These are phyloP conservation scores for Tinea pellionella DNA, from an alignment of 2,888 invertebrate species.

Conservation along the genomic window DNA sequence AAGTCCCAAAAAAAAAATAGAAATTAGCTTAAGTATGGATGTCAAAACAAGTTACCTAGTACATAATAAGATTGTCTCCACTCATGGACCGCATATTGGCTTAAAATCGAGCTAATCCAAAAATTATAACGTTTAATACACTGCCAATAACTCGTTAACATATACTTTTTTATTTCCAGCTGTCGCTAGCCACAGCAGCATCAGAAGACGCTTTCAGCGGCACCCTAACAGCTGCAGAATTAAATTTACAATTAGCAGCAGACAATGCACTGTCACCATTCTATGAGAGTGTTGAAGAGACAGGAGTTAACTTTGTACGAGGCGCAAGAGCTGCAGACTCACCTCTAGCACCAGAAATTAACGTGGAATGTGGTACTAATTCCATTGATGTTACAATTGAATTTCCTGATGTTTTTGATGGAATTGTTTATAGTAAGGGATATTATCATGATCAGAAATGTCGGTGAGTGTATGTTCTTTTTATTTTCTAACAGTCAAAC, in stretches of 20 bases:
- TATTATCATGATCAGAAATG: conserved; percentile 74
- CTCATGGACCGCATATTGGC: too few species aligned
- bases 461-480: conserved; percentile 58
- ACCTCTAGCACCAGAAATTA: conserved; percentile 58
- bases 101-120: too few species aligned
- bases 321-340: conserved; percentile 65
- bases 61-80: too few species aligned
- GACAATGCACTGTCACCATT: conserved; percentile 42
- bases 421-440: conserved; percentile 79
- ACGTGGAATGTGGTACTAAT: conserved; percentile 70
- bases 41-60: too few species aligned
- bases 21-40: too few species aligned
- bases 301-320: conserved; percentile 54
- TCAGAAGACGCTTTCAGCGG: conserved; percentile 39
- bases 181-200: conserved; percentile 66
- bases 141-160: too few species aligned
- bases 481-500: too few species aligned
- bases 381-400: conserved; percentile 73
- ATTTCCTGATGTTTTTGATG: conserved; percentile 73
- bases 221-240: conserved; percentile 53
- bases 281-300: conserved; percentile 43
- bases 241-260: conserved; percentile 49
- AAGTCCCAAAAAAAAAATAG: too few species aligned
- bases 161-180: conserved; percentile 30
- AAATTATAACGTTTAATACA: too few species aligned